Conservation (phyloP, 1,140 invertebrate species). For the Matsumurasca onukii region DNA sequence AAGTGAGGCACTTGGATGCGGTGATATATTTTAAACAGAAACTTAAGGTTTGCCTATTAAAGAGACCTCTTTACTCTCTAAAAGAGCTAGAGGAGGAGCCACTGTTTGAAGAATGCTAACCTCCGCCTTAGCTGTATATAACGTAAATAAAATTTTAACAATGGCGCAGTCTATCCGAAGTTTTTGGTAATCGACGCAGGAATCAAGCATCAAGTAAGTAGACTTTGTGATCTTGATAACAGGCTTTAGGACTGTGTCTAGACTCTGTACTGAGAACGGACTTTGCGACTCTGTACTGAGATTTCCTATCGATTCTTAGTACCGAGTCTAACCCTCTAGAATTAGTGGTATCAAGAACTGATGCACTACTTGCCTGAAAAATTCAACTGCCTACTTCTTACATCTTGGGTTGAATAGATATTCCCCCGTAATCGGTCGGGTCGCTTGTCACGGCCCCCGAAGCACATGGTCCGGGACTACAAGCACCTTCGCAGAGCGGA, state of each 20-base stretch:
- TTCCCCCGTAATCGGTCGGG: slow-evolving; percentile 46
- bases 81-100: too few relatives aligned
- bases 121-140: too few relatives aligned
- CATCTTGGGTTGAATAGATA: slow-evolving; percentile 14
- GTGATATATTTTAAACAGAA: too few relatives aligned
- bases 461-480: slow-evolving; percentile 67
- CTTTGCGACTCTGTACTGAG: neutral
- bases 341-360: neutral
- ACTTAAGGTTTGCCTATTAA: too few relatives aligned
- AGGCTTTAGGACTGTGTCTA: neutral
- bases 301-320: neutral
- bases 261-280: neutral
- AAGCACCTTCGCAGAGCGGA: slow-evolving; percentile 63
- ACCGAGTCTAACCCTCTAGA: neutral
- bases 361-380: neutral
- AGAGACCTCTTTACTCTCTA: too few relatives aligned
- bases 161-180: too few relatives aligned
- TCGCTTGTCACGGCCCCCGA: slow-evolving; percentile 62
- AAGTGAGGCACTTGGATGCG: too few relatives aligned
- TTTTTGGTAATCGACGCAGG: too few relatives aligned
- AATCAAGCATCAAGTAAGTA: too few relatives aligned
- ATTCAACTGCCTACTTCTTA: slow-evolving; percentile 28
- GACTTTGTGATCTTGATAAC: neutral
- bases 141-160: too few relatives aligned
- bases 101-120: too few relatives aligned